Percentiles rank a stretch among this genome's conserved stretches.
Evolutionary conservation across 2,797 vertebrate genomes (phyloP).

Genomic region (Thaleichthys pacificus): DNA sequence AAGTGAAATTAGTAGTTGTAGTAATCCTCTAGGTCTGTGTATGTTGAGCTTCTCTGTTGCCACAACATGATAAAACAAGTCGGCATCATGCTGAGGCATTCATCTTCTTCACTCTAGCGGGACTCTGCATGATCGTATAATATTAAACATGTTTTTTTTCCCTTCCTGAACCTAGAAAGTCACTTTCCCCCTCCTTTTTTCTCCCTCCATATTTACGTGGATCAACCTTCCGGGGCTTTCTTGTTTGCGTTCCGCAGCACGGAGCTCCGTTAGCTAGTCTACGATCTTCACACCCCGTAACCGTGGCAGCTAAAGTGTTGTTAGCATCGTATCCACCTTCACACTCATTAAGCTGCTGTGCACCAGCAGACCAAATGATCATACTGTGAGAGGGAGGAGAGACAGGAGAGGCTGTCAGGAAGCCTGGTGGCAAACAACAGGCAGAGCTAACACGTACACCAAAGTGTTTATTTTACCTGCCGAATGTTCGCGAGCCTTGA

Average conservation of each 20-base stretch:
- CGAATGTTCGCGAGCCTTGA: neutral
- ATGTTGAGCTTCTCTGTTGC: neutral
- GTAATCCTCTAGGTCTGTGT: neutral
- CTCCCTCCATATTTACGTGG: neutral
- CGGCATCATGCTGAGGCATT: neutral
- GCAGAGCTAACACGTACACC: neutral
- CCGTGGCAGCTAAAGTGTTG: neutral
- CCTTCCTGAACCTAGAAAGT: too few relatives aligned
- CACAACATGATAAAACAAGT: neutral
- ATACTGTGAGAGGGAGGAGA: neutral
- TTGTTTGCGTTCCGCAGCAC: neutral
- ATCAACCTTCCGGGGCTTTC: neutral
- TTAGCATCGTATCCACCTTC: slow-evolving; percentile 7
- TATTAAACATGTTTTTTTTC: neutral
- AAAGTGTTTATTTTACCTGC: neutral
- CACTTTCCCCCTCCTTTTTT: too few relatives aligned
- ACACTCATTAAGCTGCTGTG: slow-evolving; percentile 4
- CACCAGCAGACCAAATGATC: slow-evolving; percentile 1
- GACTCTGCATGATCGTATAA: neutral
- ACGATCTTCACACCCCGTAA: neutral
- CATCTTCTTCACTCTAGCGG: slow-evolving; percentile 10
- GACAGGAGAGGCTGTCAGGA: neutral
- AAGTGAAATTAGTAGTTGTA: slow-evolving; percentile 7
- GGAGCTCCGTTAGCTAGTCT: neutral
- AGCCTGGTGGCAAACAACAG: neutral